These are phyloP conservation scores for Xenentodon cancila DNA, from an alignment of 2,797 vertebrate genomes.

Conservation along the genomic window DNA sequence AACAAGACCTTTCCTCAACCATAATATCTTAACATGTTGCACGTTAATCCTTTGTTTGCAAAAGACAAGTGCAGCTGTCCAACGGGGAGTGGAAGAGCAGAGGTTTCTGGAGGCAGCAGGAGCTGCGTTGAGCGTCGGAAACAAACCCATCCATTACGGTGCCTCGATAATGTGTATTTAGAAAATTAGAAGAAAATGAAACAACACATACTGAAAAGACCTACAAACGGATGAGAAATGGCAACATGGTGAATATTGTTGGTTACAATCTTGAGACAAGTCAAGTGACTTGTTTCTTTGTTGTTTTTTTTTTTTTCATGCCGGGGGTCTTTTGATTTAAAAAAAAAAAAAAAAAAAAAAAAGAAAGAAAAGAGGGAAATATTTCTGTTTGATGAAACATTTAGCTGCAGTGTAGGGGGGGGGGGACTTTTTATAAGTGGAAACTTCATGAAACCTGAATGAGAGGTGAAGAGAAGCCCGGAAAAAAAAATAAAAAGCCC, in stretches of 20 bases:
- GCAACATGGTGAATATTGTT: background rate
- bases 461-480: no score
- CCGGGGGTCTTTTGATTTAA: no score
- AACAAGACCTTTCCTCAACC: slow-evolving; percentile 45
- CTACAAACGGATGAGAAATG: background rate
- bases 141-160: slow-evolving; percentile 41
- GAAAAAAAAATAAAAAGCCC: background rate
- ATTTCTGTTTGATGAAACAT: background rate
- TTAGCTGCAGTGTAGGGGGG: no score
- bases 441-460: background rate
- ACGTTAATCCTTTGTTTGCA: slow-evolving; percentile 72
- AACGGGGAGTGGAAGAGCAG: slow-evolving; percentile 30
- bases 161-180: slow-evolving; percentile 41
- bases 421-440: no score
- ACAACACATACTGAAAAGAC: background rate
- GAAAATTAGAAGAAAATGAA: slow-evolving; percentile 24
- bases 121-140: slow-evolving; percentile 34
- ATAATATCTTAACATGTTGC: slow-evolving; percentile 63
- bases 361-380: background rate
- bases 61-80: slow-evolving; percentile 58
- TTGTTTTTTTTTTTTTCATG: no score
- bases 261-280: no score
- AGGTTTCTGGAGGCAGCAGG: slow-evolving; percentile 40
- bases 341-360: no score
- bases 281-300: no score